phyloP scores from a whole-genome alignment of 2,797 vertebrate species.

The Dallia pectoralis region DNA sequence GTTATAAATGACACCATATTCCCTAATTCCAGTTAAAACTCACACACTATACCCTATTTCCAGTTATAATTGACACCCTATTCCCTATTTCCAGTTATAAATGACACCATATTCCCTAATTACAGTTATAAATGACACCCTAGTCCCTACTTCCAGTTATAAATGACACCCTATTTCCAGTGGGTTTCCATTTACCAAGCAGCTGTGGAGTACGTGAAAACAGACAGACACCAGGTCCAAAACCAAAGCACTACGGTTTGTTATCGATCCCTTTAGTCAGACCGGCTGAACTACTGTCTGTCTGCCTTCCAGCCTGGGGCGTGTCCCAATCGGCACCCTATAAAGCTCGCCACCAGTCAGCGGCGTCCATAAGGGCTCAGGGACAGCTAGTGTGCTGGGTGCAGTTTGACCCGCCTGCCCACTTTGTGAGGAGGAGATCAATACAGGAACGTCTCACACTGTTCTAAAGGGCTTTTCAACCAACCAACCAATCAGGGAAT shows the following conservation, averaged over 20 bases:
- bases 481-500: constrained; percentile 46
- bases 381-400: background rate
- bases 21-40: too few relatives aligned
- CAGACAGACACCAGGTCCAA: too few relatives aligned
- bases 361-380: background rate
- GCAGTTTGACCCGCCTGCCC: background rate
- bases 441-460: constrained; percentile 49
- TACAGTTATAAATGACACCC: too few relatives aligned
- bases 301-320: background rate
- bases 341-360: background rate
- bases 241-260: too few relatives aligned
- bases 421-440: constrained; percentile 36
- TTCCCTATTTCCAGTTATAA: constrained; percentile 13
- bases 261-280: too few relatives aligned
- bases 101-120: too few relatives aligned
- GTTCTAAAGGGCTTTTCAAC: constrained; percentile 48
- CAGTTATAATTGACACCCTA: background rate
- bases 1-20: too few relatives aligned
- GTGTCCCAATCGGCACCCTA: background rate
- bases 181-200: too few relatives aligned
- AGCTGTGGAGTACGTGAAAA: too few relatives aligned
- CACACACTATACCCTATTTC: too few relatives aligned
- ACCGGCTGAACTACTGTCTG: background rate
- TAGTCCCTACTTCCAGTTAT: too few relatives aligned
- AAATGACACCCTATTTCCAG: constrained; percentile 23